phyloP scores from a whole-genome alignment of 2,888 invertebrate genomes.

The Blastobasis lacticolella region DNA sequence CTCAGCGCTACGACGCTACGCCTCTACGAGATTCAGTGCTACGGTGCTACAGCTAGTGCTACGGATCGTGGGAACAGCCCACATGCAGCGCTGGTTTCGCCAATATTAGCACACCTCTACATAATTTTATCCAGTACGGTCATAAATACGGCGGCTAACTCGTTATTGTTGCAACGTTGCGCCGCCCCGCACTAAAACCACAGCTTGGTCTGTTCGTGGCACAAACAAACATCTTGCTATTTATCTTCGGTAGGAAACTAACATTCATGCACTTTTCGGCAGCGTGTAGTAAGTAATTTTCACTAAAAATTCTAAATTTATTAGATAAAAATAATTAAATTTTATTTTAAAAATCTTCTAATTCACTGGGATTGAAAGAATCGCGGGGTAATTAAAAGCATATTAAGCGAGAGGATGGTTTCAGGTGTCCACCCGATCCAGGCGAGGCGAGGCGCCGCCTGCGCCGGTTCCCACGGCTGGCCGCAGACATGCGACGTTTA shows the following conservation, averaged over 20 bases:
- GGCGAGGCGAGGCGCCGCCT: conserved; percentile 18
- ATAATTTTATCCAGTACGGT: conserved; percentile 51
- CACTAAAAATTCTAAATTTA: background rate
- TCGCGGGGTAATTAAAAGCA: conserved; percentile 42
- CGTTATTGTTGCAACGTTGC: conserved; percentile 36
- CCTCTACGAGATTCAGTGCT: conserved; percentile 17
- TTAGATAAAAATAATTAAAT: background rate
- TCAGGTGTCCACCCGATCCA: conserved; percentile 32
- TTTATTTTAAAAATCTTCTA: too few relatives aligned
- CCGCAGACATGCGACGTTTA: conserved; percentile 68
- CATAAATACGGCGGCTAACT: conserved; percentile 46
- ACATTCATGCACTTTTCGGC: too few relatives aligned
- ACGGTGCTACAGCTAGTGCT: conserved; percentile 14
- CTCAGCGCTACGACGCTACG: conserved; percentile 19
- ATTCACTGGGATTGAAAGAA: conserved; percentile 20
- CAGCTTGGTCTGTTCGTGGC: background rate
- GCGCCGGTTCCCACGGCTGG: conserved; percentile 52
- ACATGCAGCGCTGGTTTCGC: conserved; percentile 40
- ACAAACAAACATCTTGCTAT: too few relatives aligned
- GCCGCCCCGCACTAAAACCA: conserved; percentile 8
- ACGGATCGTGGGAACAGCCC: conserved; percentile 36
- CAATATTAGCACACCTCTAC: conserved; percentile 47
- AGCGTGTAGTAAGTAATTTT: background rate
- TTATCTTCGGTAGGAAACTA: too few relatives aligned
- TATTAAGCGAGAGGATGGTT: conserved; percentile 41